Evolutionary conservation across 2,797 vertebrate species (phyloP).

Genomic region (Pyrocephalus nanus): DNA sequence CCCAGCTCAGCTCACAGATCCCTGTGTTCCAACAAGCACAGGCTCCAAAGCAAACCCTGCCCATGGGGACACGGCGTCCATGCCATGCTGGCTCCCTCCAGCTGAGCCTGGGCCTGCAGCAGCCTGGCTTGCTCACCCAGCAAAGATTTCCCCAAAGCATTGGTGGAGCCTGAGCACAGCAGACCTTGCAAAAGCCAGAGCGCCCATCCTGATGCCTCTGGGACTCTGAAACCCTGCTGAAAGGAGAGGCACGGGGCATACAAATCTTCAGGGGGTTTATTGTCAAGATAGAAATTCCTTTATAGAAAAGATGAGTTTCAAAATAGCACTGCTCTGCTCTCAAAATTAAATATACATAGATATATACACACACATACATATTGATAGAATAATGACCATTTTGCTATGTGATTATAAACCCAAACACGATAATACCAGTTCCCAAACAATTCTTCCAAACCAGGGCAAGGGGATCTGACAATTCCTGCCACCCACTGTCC

Average conservation of each 20-base stretch:
- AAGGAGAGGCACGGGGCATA: neutral
- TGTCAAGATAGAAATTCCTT: constrained; percentile 41
- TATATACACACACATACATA: neutral
- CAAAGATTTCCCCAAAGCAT: neutral
- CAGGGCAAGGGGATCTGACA: neutral
- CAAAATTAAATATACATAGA: constrained; percentile 41
- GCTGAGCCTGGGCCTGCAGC: too few relatives aligned
- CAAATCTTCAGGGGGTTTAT: constrained; percentile 65
- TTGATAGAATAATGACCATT: constrained; percentile 34
- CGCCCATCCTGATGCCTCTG: neutral
- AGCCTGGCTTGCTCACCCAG: neutral
- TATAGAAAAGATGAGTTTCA: constrained; percentile 56
- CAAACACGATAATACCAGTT: neutral
- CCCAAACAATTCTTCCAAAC: neutral
- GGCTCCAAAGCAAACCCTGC: too few relatives aligned
- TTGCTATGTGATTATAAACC: neutral
- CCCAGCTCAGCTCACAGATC: too few relatives aligned
- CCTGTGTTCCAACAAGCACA: too few relatives aligned
- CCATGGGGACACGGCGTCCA: too few relatives aligned
- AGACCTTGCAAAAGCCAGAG: neutral
- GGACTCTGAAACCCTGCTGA: neutral
- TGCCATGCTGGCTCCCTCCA: too few relatives aligned
- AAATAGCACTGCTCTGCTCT: constrained; percentile 46
- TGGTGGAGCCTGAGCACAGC: neutral
- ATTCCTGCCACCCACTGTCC: neutral